A percentile compares a stretch with the other conserved stretches of the same genome.
These are phyloP conservation scores for Cheirogaleus major DNA, from an alignment of 2,797 vertebrate species.

Conservation along the genomic window DNA sequence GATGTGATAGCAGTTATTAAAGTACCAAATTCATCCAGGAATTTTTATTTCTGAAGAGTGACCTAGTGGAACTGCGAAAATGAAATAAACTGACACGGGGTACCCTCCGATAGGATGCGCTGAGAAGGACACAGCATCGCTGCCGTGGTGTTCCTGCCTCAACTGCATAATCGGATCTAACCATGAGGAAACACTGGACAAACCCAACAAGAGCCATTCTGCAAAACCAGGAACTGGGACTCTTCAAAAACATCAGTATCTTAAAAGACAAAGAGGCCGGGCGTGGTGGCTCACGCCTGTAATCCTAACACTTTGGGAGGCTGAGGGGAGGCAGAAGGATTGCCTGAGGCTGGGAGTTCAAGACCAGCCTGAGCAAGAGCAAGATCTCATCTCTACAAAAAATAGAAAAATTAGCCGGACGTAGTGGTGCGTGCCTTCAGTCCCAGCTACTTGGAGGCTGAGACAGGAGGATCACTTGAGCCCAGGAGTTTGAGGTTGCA, in stretches of 20 bases:
- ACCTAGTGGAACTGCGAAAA: not conserved
- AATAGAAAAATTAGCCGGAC: not conserved
- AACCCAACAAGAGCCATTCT: not conserved
- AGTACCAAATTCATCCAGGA: too few relatives aligned
- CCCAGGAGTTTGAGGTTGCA: not conserved
- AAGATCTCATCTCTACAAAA: not conserved
- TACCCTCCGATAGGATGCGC: accelerated
- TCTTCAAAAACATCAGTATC: not conserved
- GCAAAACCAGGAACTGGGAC: not conserved
- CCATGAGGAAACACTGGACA: accelerated
- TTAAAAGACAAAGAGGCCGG: not conserved
- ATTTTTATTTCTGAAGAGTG: not conserved
- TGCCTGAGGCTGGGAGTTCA: not conserved
- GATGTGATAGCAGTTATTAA: not conserved
- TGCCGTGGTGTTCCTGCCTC: not conserved
- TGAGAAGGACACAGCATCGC: not conserved
- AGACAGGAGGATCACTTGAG: not conserved
- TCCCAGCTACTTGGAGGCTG: not conserved
- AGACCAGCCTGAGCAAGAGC: not conserved
- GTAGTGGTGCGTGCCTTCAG: accelerated
- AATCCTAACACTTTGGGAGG: not conserved
- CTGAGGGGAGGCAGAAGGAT: not conserved
- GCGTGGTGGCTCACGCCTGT: too few relatives aligned
- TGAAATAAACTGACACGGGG: accelerated
- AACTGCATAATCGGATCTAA: accelerated